Percentiles rank a stretch among this genome's conserved stretches.
phyloP scores from a whole-genome alignment of 92 coral and sea anemone species.

The Ricordea florida region DNA sequence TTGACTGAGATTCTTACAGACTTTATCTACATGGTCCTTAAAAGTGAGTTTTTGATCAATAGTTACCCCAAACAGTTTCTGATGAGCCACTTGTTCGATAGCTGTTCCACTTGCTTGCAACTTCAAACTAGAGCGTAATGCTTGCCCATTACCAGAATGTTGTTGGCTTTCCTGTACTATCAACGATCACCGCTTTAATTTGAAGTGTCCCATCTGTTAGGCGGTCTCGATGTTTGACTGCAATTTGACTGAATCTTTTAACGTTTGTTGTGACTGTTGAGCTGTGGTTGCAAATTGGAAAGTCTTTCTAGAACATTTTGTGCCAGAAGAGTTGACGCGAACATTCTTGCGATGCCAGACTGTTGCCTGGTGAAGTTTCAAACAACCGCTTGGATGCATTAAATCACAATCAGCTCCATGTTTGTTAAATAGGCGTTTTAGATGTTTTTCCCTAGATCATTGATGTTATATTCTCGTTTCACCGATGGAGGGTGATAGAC shows the following conservation, averaged over 20 bases:
- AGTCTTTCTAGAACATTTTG: constrained; percentile 1
- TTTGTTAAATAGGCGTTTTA: no score
- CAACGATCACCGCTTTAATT: no score
- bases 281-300: neutral
- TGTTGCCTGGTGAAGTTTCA: constrained; percentile 28
- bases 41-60: constrained; percentile 15
- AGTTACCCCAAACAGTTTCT: constrained; percentile 10
- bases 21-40: neutral
- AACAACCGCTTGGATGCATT: constrained; percentile 14
- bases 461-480: no score
- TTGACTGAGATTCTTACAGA: neutral
- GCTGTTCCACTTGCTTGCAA: neutral
- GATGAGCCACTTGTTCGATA: neutral
- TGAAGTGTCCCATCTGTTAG: no score
- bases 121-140: neutral
- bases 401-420: no score
- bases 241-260: no score
- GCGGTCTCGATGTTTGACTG: no score
- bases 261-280: neutral
- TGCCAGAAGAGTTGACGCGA: constrained; percentile 5
- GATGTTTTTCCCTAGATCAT: no score
- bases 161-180: neutral
- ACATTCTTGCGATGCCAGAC: constrained; percentile 21
- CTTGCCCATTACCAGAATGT: constrained; percentile 1
- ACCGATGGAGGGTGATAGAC: no score